Base-by-base conservation (phyloP, 2,797 vertebrate genomes). In the Acridotheres tristis region DNA sequence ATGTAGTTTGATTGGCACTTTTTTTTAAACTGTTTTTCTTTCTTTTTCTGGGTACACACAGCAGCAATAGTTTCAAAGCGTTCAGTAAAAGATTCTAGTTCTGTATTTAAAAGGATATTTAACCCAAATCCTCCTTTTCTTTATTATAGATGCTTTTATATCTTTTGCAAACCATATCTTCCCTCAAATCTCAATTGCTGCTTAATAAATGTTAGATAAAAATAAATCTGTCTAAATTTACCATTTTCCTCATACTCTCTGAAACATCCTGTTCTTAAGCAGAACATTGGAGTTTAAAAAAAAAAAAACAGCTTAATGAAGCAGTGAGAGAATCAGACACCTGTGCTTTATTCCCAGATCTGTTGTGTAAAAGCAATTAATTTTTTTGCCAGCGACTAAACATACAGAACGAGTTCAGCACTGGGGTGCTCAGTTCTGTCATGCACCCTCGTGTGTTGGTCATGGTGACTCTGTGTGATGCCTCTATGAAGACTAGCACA, bases 141-240 rank as follows among this genome's bases (percentile, higher is more conserved):
- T 91, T 92, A 67, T 69, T 85, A 74, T 6, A 91, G 58, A 74
- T 72, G 75, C 43, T 91, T 96, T 88, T 89, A 17, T 23, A 38
- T 66, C 62, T 88, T 94, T 90, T 50, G 66, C 68, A 93, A 95
- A 77, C 36, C 1, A 0, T 50, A 77, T 84, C 83, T 91, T 90
- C 55, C 55, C 48, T 84, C 66, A 74, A 47, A 79, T 88, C 79
- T 91, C 80, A 94, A 62, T 0, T 84, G 51, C 55, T 88, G 32
- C 16, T 3, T 92, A 92, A 94, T 74, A 95, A 89, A 83, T 5
- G 14, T 34, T 77, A 66, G 76, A 89, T 83, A 93, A 95, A 96
- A 96, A 96, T 83, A 94, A 74, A 94, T 74, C 75, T 88, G 68
- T 54, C 88, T 94, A 58, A 89, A 91, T 67, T 86, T 78, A 74